A percentile compares a stretch with the other conserved stretches of the same genome.
These are phyloP conservation scores for Sclerurus mexicanus DNA, from an alignment of 2,113 vertebrate species.

Conservation along the genomic window DNA sequence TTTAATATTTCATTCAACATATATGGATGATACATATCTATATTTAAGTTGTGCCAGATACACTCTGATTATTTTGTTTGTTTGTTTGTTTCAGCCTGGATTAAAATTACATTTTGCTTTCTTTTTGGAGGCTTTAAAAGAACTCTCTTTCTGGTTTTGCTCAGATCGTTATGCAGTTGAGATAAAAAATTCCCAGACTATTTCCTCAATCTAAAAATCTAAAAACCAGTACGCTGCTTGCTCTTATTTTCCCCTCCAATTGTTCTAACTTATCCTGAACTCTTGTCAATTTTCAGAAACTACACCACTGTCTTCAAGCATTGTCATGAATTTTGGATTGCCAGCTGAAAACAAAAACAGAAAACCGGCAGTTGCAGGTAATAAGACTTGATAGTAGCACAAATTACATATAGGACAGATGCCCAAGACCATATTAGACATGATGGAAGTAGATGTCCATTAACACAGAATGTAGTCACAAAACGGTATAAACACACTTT, in stretches of 20 bases:
- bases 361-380: not conserved
- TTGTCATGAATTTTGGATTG: not conserved
- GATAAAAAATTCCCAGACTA: rapidly evolving
- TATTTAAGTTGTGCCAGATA: not conserved
- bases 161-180: not conserved
- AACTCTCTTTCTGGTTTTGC: not conserved
- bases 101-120: not conserved
- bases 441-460: not conserved
- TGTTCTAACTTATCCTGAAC: not conserved
- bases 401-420: not conserved
- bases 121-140: not conserved
- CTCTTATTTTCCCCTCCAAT: not conserved
- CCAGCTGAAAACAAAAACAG: not conserved
- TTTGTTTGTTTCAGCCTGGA: not conserved
- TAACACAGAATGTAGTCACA: not conserved
- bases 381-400: not conserved
- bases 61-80: not conserved
- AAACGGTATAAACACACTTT: not conserved
- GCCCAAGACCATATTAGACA: not conserved
- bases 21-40: not conserved
- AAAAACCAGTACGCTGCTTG: not conserved
- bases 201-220: not conserved
- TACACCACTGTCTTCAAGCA: not conserved
- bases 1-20: not conserved
- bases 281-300: not conserved